Evolutionary conservation across 2,797 vertebrate species (phyloP).

Genomic region (Micrastur ruficollis): DNA sequence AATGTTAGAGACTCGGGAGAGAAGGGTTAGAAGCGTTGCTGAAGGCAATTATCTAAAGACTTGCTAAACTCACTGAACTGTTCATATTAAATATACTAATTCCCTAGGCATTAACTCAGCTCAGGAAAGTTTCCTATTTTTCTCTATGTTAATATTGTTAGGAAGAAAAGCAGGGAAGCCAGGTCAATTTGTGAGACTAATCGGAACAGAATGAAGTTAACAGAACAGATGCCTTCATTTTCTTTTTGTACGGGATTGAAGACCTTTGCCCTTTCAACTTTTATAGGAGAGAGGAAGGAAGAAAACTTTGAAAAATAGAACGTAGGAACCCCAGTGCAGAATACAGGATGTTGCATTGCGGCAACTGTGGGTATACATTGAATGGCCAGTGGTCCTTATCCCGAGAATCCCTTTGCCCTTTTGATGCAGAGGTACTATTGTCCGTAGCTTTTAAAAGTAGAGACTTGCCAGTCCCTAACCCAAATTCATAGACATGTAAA

Average conservation of each 20-base stretch:
- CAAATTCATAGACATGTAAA: not conserved
- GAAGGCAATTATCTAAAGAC: conserved; percentile 9
- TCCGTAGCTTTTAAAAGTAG: not conserved
- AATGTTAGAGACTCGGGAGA: not conserved
- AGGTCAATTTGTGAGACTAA: not conserved
- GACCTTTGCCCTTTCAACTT: not conserved
- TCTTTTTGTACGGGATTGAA: not conserved
- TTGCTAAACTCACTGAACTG: not conserved
- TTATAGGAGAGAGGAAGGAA: not conserved
- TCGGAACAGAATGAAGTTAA: not conserved
- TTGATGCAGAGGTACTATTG: not conserved
- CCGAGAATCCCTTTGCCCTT: not conserved
- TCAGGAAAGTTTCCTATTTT: not conserved
- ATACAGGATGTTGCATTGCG: rapidly evolving
- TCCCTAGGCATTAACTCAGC: not conserved
- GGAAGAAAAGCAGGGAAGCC: not conserved
- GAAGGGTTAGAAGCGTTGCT: not conserved
- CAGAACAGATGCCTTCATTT: not conserved
- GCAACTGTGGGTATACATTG: rapidly evolving
- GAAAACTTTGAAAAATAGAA: not conserved
- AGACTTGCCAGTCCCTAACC: not conserved
- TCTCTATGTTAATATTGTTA: not conserved
- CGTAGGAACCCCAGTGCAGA: rapidly evolving
- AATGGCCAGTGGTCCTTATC: not conserved
- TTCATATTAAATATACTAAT: conserved; percentile 14